phyloP scores from a whole-genome alignment of 2,797 vertebrate genomes.

The Crax fasciolata region DNA sequence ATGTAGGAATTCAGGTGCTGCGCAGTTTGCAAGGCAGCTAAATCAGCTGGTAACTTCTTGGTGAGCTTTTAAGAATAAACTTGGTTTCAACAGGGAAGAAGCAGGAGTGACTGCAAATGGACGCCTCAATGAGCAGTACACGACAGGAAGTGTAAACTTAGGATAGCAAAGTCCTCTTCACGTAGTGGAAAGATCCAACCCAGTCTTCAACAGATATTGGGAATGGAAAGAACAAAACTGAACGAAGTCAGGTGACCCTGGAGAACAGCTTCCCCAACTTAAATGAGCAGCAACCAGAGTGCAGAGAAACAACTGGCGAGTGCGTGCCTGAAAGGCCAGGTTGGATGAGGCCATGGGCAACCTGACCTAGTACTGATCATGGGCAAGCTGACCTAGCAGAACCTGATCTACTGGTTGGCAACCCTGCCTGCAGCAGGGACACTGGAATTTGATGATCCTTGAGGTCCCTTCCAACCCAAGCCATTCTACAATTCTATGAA shows the following conservation, averaged over 20 bases:
- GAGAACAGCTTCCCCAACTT: not conserved
- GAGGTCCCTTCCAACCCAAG: no score
- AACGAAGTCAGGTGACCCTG: not conserved
- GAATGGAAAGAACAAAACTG: not conserved
- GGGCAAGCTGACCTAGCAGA: no score
- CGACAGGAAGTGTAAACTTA: not conserved
- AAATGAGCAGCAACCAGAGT: not conserved
- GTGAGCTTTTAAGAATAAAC: not conserved
- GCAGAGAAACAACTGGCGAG: accelerated
- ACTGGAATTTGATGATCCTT: no score
- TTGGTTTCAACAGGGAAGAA: not conserved
- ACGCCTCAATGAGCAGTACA: not conserved
- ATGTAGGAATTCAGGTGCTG: not conserved
- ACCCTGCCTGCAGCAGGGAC: no score
- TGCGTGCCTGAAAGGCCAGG: not conserved
- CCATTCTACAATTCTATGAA: no score
- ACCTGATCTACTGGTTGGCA: no score
- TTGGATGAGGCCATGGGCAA: no score
- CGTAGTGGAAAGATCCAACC: not conserved
- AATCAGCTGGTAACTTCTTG: not conserved
- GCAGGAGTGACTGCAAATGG: not conserved
- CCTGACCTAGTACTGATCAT: no score
- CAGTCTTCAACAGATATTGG: not conserved
- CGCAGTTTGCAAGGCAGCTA: not conserved
- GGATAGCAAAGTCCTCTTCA: not conserved